Evolutionary conservation across 2,113 vertebrate species (phyloP).

Genomic region (Melanocharis versteri): DNA sequence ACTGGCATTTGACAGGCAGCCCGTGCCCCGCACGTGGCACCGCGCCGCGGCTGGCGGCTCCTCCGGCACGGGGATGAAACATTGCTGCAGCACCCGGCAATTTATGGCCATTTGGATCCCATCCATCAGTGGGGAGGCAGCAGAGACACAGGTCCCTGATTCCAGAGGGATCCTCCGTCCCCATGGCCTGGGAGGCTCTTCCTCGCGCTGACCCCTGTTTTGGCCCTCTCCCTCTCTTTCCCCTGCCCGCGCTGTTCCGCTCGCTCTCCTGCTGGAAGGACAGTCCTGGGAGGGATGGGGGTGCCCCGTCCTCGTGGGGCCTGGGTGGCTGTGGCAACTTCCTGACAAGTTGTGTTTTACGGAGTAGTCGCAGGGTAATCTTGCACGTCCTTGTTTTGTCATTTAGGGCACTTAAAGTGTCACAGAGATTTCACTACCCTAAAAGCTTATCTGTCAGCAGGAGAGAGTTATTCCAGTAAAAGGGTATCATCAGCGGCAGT

Average conservation of each 20-base stretch:
- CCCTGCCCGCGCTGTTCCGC: fast-evolving
- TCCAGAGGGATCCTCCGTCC: neutral
- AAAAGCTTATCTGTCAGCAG: conserved; percentile 67
- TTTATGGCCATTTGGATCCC: neutral
- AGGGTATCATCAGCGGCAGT: conserved; percentile 52
- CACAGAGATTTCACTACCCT: conserved; percentile 58
- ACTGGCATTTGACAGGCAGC: neutral
- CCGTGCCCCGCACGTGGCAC: neutral
- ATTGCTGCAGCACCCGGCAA: neutral
- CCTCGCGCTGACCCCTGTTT: fast-evolving
- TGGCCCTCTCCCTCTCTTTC: neutral
- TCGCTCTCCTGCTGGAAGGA: neutral
- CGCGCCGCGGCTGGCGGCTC: neutral
- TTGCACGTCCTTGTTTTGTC: conserved; percentile 68
- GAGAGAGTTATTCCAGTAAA: conserved; percentile 64
- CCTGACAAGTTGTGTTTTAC: conserved; percentile 59
- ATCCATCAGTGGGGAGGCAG: neutral
- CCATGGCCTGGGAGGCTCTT: fast-evolving
- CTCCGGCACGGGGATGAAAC: neutral
- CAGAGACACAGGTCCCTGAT: neutral
- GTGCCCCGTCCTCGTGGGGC: neutral
- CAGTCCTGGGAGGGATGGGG: neutral
- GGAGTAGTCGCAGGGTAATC: conserved; percentile 5
- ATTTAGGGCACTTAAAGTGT: conserved; percentile 67
- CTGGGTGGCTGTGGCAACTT: neutral